Base-by-base conservation (phyloP, 2,888 invertebrate genomes). In the Scaptomyza cyrtandrae region DNA sequence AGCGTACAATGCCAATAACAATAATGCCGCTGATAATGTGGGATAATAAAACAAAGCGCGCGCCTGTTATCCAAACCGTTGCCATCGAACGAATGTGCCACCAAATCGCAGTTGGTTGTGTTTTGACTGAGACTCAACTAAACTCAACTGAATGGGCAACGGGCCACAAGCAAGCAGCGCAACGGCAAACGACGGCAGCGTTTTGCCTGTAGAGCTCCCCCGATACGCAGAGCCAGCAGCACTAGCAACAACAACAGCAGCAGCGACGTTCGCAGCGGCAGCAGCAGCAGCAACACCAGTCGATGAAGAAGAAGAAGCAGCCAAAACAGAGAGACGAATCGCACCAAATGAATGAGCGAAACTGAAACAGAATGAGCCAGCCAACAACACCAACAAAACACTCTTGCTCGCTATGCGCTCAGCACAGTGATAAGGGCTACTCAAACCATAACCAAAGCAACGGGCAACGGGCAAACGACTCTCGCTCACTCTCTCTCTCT, bases 71-170 rank as follows among this genome's bases (percentile, higher is more conserved):
- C 91, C 90, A 91, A 91, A 90, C 92, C 91, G 92, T 90, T 91
- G 92, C 91, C 91, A 90, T 91, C 90, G 90, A 92, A 91, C 92
- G 92, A 92, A 92, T 92, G 92, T 89, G 90, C 90, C 90, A 91
- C 90, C 89, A 90, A 91, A 91, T 90, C 90, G 91, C 91, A 90
- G 90, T 91, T 89, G 90, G 90, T 91, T 90, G 91, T 91, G 90
- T 92, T 92, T 91, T 91, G 92, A 91, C 91, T 92, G 89, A 85
- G 80, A 82, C 78, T 76, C 73, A 66, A 79, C 78, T 72, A 63
- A 78, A 81, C 80, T 73, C 72, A 82, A 80, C 80, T 74, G 71
- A 80, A 76, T 74, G 72, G 72, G 78, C 78, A 73, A 76, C 73
- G 77, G 76, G 76, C 73, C 73, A 76, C 71, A 60, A 56, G 71